Base-by-base conservation (phyloP, 2,113 vertebrate species). In the Gymnorhina tibicen region DNA sequence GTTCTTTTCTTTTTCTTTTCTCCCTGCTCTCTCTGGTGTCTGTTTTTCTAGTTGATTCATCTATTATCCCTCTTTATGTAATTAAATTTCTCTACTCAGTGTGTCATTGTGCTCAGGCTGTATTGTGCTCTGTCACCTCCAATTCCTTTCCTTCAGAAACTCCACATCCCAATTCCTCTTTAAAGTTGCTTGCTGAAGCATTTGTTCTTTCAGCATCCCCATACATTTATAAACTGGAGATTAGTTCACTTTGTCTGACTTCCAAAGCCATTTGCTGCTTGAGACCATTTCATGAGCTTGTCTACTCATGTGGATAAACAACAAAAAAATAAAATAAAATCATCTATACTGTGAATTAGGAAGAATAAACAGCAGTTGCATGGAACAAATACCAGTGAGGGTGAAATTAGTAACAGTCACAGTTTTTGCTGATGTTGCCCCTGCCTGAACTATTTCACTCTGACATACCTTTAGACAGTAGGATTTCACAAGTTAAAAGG, bases 191-290 rank as follows among this genome's bases (percentile, higher is more conserved):
- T 96, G 95, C 91, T 95, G 95, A 96, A 92, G 79, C 82, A 97
- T 95, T 93, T 87, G 91, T 69, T 96, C 96, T 94, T 96, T 95
- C 76, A 97, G 87, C 67, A 93, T 81, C 39, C 28, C 70, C 87
- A 89, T 76, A 97, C 53, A 6, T 94, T 97, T 91, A 92, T 94
- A 97, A 97, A 97, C 87, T 92, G 84, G 96, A 97, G 95, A 97
- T 97, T 92, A 97, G 94, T 95, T 97, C 87, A 96, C 87, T 97
- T 93, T 97, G 84, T 93, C 93, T 97, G 93, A 60, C 64, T 97
- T 97, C 94, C 87, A 98, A 96, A 93, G 93, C 90, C 78, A 82
- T 97, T 98, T 97, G 94, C 95, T 97, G 80, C 95, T 96, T 92
- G 77, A 94, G 82, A 96, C 95, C 68, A 83, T 96, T 97, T 95